Evolutionary conservation across 2,888 invertebrate genomes (phyloP).

Genomic region (Leptopilina myrica): DNA sequence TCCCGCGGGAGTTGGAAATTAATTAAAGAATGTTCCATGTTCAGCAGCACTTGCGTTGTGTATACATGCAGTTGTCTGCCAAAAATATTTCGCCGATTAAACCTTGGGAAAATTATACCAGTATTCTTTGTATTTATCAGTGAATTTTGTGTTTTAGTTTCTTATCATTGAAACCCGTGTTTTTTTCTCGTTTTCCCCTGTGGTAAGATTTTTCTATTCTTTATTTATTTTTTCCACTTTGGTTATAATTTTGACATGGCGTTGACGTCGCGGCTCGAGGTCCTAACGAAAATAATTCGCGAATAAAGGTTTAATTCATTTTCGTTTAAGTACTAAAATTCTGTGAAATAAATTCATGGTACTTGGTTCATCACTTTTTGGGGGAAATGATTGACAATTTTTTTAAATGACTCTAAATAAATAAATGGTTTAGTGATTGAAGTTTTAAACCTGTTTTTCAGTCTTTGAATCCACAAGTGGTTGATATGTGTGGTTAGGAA

Average conservation of each 20-base stretch:
- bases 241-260: slow-evolving; percentile 65
- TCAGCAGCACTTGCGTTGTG: slow-evolving; percentile 62
- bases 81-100: slow-evolving; percentile 44
- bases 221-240: slow-evolving; percentile 56
- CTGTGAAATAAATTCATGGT: neutral
- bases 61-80: slow-evolving; percentile 71
- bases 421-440: neutral
- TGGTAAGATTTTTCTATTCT: slow-evolving; percentile 61
- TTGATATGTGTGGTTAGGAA: slow-evolving; percentile 56
- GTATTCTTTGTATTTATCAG: slow-evolving; percentile 54
- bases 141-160: slow-evolving; percentile 50
- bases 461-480: slow-evolving; percentile 70
- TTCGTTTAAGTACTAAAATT: neutral
- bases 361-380: neutral
- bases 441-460: slow-evolving; percentile 44
- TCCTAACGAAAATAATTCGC: slow-evolving; percentile 40
- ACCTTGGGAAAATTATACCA: slow-evolving; percentile 49
- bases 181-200: slow-evolving; percentile 44
- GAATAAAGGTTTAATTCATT: slow-evolving; percentile 12
- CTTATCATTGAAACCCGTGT: slow-evolving; percentile 33
- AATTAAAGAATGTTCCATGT: neutral
- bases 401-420: neutral
- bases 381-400: neutral
- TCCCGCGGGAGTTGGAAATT: neutral
- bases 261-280: slow-evolving; percentile 56